Evolutionary conservation across 1,140 invertebrate genomes (phyloP).

Genomic region (Calliphora vicina): DNA sequence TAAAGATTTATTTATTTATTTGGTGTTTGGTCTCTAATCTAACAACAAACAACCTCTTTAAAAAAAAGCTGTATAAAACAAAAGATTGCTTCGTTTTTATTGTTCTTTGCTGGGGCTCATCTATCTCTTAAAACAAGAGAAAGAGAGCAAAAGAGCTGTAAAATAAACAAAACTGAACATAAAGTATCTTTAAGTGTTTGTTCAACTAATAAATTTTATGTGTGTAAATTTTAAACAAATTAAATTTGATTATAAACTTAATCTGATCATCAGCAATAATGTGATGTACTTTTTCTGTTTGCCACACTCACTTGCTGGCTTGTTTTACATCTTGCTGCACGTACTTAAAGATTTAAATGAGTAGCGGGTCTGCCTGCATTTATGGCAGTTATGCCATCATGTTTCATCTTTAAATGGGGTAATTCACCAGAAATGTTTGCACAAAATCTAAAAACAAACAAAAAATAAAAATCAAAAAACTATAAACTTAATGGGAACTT

Average conservation of each 20-base stretch:
- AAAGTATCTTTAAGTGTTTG: background rate
- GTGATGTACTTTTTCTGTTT: background rate
- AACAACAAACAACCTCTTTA: too few species aligned
- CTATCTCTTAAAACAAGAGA: background rate
- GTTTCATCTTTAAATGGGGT: background rate
- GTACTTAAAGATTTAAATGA: too few species aligned
- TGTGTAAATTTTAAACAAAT: background rate
- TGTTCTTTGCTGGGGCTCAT: background rate
- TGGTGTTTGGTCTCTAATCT: background rate
- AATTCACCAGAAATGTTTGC: background rate
- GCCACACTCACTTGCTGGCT: background rate
- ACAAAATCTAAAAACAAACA: slow-evolving; percentile 5
- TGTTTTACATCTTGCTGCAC: background rate
- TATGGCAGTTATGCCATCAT: background rate
- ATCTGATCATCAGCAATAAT: background rate
- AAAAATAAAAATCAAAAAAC: slow-evolving; percentile 18
- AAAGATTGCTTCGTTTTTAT: background rate
- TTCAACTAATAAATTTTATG: background rate
- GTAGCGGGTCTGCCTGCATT: background rate
- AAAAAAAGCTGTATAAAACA: background rate
- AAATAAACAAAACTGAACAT: background rate
- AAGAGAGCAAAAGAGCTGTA: background rate
- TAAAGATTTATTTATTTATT: background rate
- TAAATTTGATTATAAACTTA: background rate
- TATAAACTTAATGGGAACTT: slow-evolving; percentile 31